Evolutionary conservation across 2,888 invertebrate genomes (phyloP).

Genomic region (Acrobasis consociella): DNA sequence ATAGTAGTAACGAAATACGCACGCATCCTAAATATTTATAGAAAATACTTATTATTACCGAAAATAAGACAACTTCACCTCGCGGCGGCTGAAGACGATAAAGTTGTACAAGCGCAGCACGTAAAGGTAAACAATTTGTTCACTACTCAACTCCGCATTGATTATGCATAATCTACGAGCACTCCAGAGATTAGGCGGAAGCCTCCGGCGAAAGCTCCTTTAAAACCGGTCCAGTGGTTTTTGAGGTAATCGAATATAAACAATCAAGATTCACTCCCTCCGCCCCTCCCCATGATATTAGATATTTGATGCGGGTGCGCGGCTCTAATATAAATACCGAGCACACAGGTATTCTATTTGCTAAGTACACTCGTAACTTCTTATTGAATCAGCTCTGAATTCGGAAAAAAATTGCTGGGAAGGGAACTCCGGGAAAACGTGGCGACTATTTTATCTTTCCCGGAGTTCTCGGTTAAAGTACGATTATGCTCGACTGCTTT

Average conservation of each 20-base stretch:
- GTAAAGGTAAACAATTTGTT: slow-evolving; percentile 37
- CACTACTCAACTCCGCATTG: slow-evolving; percentile 41
- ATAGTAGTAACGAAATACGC: no score
- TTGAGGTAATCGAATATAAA: slow-evolving; percentile 59
- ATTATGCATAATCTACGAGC: slow-evolving; percentile 43
- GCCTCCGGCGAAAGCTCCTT: slow-evolving; percentile 23
- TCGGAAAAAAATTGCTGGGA: slow-evolving; percentile 54
- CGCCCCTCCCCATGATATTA: slow-evolving; percentile 35
- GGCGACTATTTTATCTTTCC: slow-evolving; percentile 67
- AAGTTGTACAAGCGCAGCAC: slow-evolving; percentile 19
- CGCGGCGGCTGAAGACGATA: slow-evolving; percentile 12
- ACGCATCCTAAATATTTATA: slow-evolving; percentile 35
- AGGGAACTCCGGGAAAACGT: slow-evolving; percentile 64
- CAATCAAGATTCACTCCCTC: slow-evolving; percentile 45
- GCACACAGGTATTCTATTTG: slow-evolving; percentile 34
- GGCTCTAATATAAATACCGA: slow-evolving; percentile 30
- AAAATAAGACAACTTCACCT: slow-evolving; percentile 7
- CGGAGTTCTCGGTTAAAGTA: slow-evolving; percentile 60
- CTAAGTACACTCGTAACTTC: slow-evolving; percentile 63
- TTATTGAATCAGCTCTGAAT: slow-evolving; percentile 69
- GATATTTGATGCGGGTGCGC: slow-evolving; percentile 25
- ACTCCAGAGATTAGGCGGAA: slow-evolving; percentile 28
- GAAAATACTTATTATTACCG: slow-evolving; percentile 30
- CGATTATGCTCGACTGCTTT: slow-evolving; percentile 73
- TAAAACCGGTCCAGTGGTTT: slow-evolving; percentile 49